These are phyloP conservation scores for Temnothorax unifasciatus DNA, from an alignment of 2,888 invertebrate species.

Conservation along the genomic window DNA sequence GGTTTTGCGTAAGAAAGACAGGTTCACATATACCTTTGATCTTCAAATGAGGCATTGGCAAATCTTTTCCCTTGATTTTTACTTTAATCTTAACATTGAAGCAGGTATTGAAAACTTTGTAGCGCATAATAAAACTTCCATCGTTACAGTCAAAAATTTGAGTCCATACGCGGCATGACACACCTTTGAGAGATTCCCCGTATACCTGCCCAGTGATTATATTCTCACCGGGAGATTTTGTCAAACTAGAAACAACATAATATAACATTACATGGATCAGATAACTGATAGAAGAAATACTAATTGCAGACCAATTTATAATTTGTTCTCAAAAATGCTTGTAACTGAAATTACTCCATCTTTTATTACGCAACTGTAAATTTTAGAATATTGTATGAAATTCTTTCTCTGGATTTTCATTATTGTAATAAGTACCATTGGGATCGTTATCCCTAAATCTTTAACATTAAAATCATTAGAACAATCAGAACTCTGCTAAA, in stretches of 20 bases:
- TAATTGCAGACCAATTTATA: background rate
- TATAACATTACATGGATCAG: background rate
- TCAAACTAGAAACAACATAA: conserved; percentile 87
- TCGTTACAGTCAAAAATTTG: conserved; percentile 94
- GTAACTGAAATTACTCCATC: conserved; percentile 32
- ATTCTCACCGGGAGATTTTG: conserved; percentile 87
- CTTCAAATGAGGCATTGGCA: conserved; percentile 89
- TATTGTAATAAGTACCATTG: background rate
- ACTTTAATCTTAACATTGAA: conserved; percentile 90
- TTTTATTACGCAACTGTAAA: background rate
- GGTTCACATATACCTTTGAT: conserved; percentile 88
- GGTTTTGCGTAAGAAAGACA: background rate
- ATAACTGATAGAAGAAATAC: conserved; percentile 65
- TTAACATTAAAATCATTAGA: background rate
- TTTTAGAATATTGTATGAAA: background rate
- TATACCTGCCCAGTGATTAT: conserved; percentile 87
- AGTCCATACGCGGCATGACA: conserved; percentile 91
- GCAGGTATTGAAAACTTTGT: conserved; percentile 93
- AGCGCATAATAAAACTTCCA: conserved; percentile 94
- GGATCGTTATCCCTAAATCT: background rate
- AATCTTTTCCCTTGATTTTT: conserved; percentile 89
- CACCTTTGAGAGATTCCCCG: conserved; percentile 87
- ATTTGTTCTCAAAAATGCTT: conserved; percentile 62
- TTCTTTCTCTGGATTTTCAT: background rate
- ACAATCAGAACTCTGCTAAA: background rate